A percentile compares a stretch with the other conserved stretches of the same genome.
These are phyloP conservation scores for Drosophila anomalata DNA, from an alignment of 2,888 invertebrate species.

Conservation along the genomic window DNA sequence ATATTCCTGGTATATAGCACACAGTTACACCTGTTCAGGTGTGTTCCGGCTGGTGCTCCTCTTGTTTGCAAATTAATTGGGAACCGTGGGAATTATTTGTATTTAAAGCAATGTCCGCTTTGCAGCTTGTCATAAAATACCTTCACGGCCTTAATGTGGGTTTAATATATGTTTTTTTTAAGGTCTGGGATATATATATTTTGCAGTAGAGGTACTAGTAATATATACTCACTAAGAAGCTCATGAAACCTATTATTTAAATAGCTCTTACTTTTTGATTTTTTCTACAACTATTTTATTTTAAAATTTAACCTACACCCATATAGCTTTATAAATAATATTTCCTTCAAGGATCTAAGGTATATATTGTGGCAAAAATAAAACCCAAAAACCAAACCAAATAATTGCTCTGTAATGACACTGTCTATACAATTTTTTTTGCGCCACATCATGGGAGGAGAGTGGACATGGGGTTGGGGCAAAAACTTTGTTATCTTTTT, in stretches of 20 bases:
- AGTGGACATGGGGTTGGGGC: not conserved
- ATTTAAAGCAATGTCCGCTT: not conserved
- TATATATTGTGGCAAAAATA: too few relatives aligned
- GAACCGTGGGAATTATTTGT: constrained; percentile 19
- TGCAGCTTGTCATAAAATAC: not conserved
- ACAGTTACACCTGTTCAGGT: not conserved
- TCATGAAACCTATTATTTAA: too few relatives aligned
- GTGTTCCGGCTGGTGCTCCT: not conserved
- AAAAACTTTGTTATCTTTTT: constrained; percentile 10
- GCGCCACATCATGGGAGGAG: not conserved
- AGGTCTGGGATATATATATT: too few relatives aligned
- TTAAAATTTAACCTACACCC: too few relatives aligned
- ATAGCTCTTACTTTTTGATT: too few relatives aligned
- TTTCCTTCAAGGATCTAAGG: too few relatives aligned
- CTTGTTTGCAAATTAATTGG: constrained; percentile 17
- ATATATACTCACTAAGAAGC: too few relatives aligned
- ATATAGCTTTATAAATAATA: too few relatives aligned
- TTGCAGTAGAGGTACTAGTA: too few relatives aligned
- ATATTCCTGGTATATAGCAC: not conserved
- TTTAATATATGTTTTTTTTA: not conserved
- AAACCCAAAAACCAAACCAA: not conserved
- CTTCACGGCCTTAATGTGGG: not conserved
- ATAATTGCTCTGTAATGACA: not conserved
- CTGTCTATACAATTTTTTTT: not conserved
- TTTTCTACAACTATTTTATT: too few relatives aligned